Evolutionary conservation across 2,797 vertebrate genomes (phyloP), one percentile per base, ranked within the genome.

Genomic region (Manis pentadactyla): DNA sequence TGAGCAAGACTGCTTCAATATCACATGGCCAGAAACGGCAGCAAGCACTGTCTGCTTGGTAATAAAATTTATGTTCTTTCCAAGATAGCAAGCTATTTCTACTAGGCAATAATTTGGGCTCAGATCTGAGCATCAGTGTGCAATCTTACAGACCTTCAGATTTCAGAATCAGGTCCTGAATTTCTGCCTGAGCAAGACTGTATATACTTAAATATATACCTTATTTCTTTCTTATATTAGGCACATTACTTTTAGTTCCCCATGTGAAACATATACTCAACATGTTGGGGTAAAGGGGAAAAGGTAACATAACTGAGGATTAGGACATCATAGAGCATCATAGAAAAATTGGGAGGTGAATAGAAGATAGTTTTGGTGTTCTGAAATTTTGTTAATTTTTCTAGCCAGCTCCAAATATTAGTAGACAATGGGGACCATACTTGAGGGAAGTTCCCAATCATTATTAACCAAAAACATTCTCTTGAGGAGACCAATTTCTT

Each of bases 381-480:
- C 42, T 87, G 21, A 88, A 94, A 73, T 84, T 31, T 8, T 46
- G 55, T 96, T 53, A 3, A 61, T 63, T 91, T 97, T 93, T 89
- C 55, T 7, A 86, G 7, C 12, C 42, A 94, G 11, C 8, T 93
- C 29, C 59, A 87, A 85, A 85, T 46, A 46, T 85, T 49, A 89
- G 42, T 61, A 86, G 57, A 83, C 13, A 82, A 51, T 46, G 7
- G 27, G 19, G 42, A 69, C 4, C 18, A 59, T 49, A 68, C 68
- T 77, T 88, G 19, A 83, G 55, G 18, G 42, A 31, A 66, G 79
- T 82, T 5, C 14, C 14, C 46, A 69, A 31, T 53, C 23, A 27
- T 57, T 53, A 79, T 53, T 64, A 42, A 81, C 49, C 8, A 57
- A 27, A 1, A 77, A 49, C 0, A 63, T 57, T 6, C 15, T 85